Conservation (phyloP, 1,140 invertebrate genomes). For the Caerostris extrusa region DNA sequence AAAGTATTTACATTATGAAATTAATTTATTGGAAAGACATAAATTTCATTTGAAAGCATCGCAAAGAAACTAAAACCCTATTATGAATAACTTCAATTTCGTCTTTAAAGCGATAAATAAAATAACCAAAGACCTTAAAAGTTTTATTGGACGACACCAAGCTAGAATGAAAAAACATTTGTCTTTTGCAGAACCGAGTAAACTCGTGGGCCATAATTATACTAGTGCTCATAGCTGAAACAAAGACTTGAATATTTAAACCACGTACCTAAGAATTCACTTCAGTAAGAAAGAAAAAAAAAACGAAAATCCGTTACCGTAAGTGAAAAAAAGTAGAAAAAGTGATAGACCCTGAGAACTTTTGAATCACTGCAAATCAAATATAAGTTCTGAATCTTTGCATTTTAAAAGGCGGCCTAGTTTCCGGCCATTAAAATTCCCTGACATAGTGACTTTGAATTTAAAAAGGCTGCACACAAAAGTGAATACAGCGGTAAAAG, state of each 20-base stretch:
- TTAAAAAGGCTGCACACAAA: constrained; percentile 24
- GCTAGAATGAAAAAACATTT: background rate
- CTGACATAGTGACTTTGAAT: background rate
- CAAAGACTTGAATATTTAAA: constrained; percentile 25
- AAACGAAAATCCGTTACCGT: background rate
- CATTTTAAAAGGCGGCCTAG: constrained; percentile 20
- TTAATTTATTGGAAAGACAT: background rate
- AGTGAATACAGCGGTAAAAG: constrained; percentile 53
- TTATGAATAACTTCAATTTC: background rate
- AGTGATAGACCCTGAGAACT: background rate
- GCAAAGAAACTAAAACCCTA: background rate
- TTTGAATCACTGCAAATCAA: constrained; percentile 13
- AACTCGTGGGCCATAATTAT: background rate
- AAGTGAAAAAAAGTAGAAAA: background rate
- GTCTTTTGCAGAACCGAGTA: background rate
- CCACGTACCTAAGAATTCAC: background rate
- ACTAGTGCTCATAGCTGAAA: background rate
- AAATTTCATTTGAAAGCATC: no score
- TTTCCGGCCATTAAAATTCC: constrained; percentile 69
- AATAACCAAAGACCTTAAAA: background rate
- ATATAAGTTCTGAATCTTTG: background rate
- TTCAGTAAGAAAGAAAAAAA: no score
- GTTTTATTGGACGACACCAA: background rate
- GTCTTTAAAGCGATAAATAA: background rate
- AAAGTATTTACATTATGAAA: no score